Conservation (phyloP, 2,888 invertebrate species). For the Rhingia campestris region DNA sequence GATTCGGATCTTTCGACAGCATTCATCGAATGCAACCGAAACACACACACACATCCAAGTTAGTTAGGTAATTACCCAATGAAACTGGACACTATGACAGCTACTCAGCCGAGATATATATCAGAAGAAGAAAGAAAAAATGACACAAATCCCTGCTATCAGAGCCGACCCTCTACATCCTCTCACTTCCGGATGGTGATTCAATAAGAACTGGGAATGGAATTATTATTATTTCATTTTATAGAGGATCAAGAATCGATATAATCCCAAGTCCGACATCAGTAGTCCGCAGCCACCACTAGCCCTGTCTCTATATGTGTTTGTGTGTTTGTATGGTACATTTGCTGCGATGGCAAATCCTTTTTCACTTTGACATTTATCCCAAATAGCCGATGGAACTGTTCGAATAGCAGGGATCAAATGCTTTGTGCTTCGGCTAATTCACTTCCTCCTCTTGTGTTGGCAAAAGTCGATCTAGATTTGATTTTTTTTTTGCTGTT, state of each 20-base stretch:
- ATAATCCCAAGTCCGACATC: conserved; percentile 65
- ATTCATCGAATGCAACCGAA: neutral
- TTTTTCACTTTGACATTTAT: conserved; percentile 74
- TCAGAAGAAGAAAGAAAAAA: conserved; percentile 16
- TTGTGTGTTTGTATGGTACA: conserved; percentile 21
- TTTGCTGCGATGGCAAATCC: conserved; percentile 68
- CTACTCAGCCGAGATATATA: conserved; percentile 62
- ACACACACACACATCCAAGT: neutral
- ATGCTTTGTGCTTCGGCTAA: conserved; percentile 71
- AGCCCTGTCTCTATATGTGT: neutral
- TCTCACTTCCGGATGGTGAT: conserved; percentile 39
- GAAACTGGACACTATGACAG: conserved; percentile 68
- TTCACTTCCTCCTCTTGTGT: conserved; percentile 65
- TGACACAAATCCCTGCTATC: conserved; percentile 53
- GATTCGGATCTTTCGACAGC: neutral
- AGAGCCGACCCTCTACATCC: conserved; percentile 18
- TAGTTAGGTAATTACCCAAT: conserved; percentile 59
- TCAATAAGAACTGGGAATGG: conserved; percentile 66
- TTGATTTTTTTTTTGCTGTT: conserved; percentile 38
- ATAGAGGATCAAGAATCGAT: conserved; percentile 54
- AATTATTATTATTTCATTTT: conserved; percentile 71
- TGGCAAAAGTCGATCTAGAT: conserved; percentile 65
- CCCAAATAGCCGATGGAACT: conserved; percentile 71
- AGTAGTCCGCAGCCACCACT: conserved; percentile 28
- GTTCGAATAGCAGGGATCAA: conserved; percentile 71